A percentile compares a stretch with the other conserved stretches of the same genome.
Evolutionary conservation across 2,888 invertebrate genomes (phyloP).

Genomic region (Metacarcinus magister): DNA sequence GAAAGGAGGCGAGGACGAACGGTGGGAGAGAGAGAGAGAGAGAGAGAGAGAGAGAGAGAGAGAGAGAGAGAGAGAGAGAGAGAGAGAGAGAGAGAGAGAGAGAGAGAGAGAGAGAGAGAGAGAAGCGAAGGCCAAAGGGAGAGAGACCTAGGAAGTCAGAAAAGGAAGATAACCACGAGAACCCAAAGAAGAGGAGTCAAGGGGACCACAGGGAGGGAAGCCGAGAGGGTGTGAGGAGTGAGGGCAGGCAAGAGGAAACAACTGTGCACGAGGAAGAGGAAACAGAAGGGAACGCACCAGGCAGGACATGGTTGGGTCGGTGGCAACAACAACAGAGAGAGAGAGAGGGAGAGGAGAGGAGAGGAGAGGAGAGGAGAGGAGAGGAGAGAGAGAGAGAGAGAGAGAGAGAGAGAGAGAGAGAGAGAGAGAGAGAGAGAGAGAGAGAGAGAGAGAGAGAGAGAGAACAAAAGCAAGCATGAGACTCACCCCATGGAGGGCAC

Average conservation of each 20-base stretch:
- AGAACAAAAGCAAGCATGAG: background rate
- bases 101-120: background rate
- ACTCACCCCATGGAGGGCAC: conserved; percentile 74
- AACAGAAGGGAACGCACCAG: background rate
- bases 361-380: too few species aligned
- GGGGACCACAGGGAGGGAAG: background rate
- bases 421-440: conserved; percentile 8
- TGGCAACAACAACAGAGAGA: background rate
- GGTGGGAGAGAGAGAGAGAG: too few species aligned
- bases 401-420: conserved; percentile 8
- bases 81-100: conserved; percentile 7
- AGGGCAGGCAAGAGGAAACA: too few species aligned
- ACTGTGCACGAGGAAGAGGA: background rate
- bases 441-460: conserved; percentile 26
- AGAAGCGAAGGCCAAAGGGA: background rate
- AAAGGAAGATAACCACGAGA: too few species aligned
- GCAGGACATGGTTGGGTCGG: background rate
- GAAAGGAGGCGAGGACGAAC: too few species aligned
- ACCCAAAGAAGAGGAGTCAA: background rate
- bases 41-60: conserved; percentile 14
- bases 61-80: conserved; percentile 2
- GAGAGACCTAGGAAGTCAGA: too few species aligned
- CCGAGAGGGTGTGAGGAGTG: too few species aligned
- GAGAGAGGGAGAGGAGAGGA: background rate
- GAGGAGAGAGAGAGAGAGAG: background rate